These are phyloP conservation scores for Drosophila busckii DNA, from an alignment of 1,140 invertebrate genomes.

Conservation along the genomic window DNA sequence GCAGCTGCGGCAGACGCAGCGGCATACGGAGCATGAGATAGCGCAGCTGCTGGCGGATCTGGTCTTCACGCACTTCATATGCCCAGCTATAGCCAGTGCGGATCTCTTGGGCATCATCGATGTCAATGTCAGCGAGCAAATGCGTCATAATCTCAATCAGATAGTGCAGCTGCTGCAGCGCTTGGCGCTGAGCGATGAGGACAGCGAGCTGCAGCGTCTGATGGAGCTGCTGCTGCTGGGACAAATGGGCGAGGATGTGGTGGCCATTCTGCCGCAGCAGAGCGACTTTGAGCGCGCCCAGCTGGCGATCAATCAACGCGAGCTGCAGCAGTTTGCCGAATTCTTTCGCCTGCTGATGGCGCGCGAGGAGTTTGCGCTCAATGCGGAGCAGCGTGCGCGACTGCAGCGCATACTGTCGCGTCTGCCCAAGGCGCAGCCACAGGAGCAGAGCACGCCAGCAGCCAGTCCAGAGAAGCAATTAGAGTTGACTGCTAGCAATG, in stretches of 20 bases:
- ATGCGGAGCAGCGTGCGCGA: slow-evolving; percentile 59
- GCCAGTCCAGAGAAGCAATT: slow-evolving; percentile 24
- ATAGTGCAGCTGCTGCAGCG: slow-evolving; percentile 94
- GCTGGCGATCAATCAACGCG: slow-evolving; percentile 84
- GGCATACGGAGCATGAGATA: slow-evolving; percentile 84
- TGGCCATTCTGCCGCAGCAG: slow-evolving; percentile 81
- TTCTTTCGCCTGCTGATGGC: slow-evolving; percentile 75
- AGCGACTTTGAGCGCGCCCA: slow-evolving; percentile 83
- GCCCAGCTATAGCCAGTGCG: slow-evolving; percentile 97
- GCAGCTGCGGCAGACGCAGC: slow-evolving; percentile 83
- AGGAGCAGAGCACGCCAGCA: background rate
- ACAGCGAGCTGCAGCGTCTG: slow-evolving; percentile 88
- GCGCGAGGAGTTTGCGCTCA: slow-evolving; percentile 57
- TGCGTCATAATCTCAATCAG: slow-evolving; percentile 95
- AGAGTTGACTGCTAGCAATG: slow-evolving; percentile 22
- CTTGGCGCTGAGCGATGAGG: slow-evolving; percentile 90
- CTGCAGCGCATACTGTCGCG: slow-evolving; percentile 60
- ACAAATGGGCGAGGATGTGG: slow-evolving; percentile 81
- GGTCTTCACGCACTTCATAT: slow-evolving; percentile 96
- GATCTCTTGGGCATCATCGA: slow-evolving; percentile 97
- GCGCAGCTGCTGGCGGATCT: slow-evolving; percentile 93
- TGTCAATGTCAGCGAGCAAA: slow-evolving; percentile 93
- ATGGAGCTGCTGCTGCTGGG: slow-evolving; percentile 84
- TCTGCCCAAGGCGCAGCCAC: slow-evolving; percentile 40
- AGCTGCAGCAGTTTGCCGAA: slow-evolving; percentile 83